A percentile compares a stretch with the other conserved stretches of the same genome.
phyloP scores from a whole-genome alignment of 2,113 vertebrate genomes.

The Callipepla californica region DNA sequence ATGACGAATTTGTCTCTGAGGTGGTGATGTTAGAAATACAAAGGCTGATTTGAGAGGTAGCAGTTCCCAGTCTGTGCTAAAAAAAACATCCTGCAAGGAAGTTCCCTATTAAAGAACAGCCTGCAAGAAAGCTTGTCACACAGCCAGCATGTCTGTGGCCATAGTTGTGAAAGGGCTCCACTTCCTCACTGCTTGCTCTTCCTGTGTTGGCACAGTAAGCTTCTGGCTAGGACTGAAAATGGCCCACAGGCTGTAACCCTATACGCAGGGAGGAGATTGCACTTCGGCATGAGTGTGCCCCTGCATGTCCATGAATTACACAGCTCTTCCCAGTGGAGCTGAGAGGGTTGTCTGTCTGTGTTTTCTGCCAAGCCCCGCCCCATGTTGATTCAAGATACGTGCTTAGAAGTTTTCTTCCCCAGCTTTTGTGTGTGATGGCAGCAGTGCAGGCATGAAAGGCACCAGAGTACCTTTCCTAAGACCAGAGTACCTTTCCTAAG shows the following conservation, averaged over 20 bases:
- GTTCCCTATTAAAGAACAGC: not conserved
- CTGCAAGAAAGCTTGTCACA: not conserved
- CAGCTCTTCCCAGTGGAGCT: not conserved
- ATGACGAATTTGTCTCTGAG: not conserved
- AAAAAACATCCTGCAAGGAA: too few relatives aligned
- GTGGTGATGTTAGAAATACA: not conserved
- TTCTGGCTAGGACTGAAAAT: constrained; percentile 4
- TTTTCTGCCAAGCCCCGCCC: not conserved
- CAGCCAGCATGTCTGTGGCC: not conserved
- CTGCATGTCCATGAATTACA: not conserved
- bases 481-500: not conserved
- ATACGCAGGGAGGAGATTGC: not conserved
- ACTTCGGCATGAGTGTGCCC: not conserved
- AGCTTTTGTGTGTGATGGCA: not conserved
- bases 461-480: not conserved
- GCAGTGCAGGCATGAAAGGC: not conserved
- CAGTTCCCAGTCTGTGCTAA: not conserved
- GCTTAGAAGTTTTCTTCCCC: not conserved
- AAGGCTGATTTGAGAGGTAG: not conserved
- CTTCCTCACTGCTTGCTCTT: not conserved
- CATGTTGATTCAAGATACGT: not conserved
- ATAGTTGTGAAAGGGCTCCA: not conserved
- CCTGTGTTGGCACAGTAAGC: constrained; percentile 22
- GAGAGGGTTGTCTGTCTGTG: not conserved
- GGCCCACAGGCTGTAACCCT: constrained; percentile 29